Base-by-base conservation (phyloP, 2,113 vertebrate species). In the Corythaeola cristata region DNA sequence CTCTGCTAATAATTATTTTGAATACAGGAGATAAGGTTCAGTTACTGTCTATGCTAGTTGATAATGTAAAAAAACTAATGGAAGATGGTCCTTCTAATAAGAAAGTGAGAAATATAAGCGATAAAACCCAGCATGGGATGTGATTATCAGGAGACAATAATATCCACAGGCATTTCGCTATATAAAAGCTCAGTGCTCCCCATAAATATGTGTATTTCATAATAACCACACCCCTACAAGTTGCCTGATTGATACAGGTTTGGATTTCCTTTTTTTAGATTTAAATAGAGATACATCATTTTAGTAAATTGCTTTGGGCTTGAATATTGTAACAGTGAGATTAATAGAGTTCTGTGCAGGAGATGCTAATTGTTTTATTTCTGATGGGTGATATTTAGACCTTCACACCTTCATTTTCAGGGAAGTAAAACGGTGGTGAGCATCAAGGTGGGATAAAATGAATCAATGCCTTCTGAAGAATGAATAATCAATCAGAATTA, bases 41-140 rank as follows among this genome's bases (percentile, higher is more conserved):
- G 80, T 93, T 93, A 82, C 86, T 92, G 39, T 88, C 80, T 92
- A 27, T 93, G 30, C 69, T 94, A 95, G 89, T 86, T 89, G 89
- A 85, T 89, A 96, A 84, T 79, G 81, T 49, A 93, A 97, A 97
- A 95, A 94, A 63, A 67, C 50, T 97, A 89, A 94, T 93, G 81
- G 66, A 93, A 97, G 79, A 89, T 85, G 28, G 37, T 89, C 79
- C 89, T 95, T 93, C 76, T 96, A 94, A 94, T 96, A 97, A 93
- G 68, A 67, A 89, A 89, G 52, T 85, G 73, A 82, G 93, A 97
- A 95, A 94, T 95, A 75, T 69, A 97, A 95, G 85, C 93, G 78
- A 75, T 95, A 95, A 97, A 93, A 76, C 84, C 69, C 85, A 96
- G 64, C 60, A 66, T 89, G 90, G 69, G 71, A 73, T 81, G 56